Percentiles rank a stretch among this genome's conserved stretches.
Conservation (phyloP, 2,888 invertebrate genomes). For the Neoitamus cyanurus region DNA sequence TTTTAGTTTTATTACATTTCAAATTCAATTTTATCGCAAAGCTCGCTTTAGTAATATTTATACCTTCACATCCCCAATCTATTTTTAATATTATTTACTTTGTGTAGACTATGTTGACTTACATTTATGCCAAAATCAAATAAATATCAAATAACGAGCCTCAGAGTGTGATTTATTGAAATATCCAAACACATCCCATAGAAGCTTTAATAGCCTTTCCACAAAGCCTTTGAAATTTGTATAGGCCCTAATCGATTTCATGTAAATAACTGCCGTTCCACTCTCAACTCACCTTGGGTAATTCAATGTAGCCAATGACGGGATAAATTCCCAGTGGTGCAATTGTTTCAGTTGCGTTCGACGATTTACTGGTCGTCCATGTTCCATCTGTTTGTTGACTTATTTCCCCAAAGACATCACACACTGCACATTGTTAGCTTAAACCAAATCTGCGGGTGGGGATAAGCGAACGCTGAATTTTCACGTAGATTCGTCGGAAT, state of each 20-base stretch:
- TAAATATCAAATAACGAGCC: not conserved
- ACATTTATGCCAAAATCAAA: not conserved
- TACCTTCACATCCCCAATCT: too few species aligned
- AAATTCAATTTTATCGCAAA: too few species aligned
- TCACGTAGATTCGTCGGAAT: not conserved
- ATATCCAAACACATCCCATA: not conserved
- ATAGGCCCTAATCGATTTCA: not conserved
- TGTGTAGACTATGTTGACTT: too few species aligned
- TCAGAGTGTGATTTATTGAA: not conserved
- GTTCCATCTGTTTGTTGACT: constrained; percentile 15
- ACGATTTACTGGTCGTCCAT: not conserved
- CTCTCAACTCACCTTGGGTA: not conserved
- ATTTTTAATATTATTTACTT: too few species aligned
- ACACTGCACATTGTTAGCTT: not conserved
- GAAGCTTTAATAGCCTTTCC: not conserved
- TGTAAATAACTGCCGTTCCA: not conserved
- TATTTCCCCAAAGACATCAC: constrained; percentile 11
- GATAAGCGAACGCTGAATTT: not conserved
- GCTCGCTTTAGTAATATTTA: too few species aligned
- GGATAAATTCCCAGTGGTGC: not conserved
- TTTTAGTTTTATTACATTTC: too few species aligned
- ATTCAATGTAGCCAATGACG: constrained; percentile 6
- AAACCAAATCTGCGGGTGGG: not conserved
- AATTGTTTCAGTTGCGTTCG: not conserved
- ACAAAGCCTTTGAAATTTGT: not conserved